phyloP scores from a whole-genome alignment of 2,888 invertebrate genomes.

The Drosophila antonietae region DNA sequence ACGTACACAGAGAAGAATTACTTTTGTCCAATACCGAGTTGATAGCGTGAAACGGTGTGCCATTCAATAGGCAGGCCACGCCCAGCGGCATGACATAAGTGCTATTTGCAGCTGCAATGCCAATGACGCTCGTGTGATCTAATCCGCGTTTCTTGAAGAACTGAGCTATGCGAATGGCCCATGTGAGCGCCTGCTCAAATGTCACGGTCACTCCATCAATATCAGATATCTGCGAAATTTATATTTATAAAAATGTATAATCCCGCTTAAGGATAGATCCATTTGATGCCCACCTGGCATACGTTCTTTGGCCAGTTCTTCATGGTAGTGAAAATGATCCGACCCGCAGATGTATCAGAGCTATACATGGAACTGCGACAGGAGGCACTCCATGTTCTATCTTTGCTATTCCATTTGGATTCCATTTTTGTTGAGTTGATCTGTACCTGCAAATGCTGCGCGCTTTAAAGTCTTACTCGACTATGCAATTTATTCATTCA shows the following conservation, averaged over 20 bases:
- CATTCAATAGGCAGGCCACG: conserved; percentile 5
- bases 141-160: conserved; percentile 55
- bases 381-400: conserved; percentile 1
- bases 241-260: background rate
- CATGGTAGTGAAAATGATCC: conserved; percentile 3
- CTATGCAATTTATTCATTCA: conserved; percentile 3
- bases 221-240: conserved; percentile 58
- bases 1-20: background rate
- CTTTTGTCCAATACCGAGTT: conserved; percentile 7
- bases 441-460: background rate
- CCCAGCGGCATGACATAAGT: conserved; percentile 7
- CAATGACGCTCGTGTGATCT: conserved; percentile 64
- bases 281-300: background rate
- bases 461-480: conserved; percentile 9
- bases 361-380: background rate
- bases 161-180: conserved; percentile 65
- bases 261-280: background rate
- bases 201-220: conserved; percentile 55
- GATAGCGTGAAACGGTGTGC: conserved; percentile 8
- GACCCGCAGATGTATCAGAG: background rate
- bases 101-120: conserved; percentile 53
- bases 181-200: conserved; percentile 50
- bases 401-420: conserved; percentile 16
- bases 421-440: conserved; percentile 4
- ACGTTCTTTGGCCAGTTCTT: conserved; percentile 3